phyloP scores from a whole-genome alignment of 2,888 invertebrate species.

The Parthenolecanium corni region DNA sequence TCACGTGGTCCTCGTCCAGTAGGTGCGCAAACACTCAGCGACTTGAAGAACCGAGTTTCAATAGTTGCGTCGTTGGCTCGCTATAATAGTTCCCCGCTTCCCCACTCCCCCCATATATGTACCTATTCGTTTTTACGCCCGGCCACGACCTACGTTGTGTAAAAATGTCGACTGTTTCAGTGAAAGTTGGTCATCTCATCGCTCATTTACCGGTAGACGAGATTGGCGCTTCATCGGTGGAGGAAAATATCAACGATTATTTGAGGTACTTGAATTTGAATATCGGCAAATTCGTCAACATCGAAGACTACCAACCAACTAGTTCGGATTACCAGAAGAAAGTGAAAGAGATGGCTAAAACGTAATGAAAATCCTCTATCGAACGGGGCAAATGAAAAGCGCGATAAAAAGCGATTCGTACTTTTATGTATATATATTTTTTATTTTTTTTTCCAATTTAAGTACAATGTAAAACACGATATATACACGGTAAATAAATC shows the following conservation, averaged over 20 bases:
- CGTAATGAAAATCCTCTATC: no score
- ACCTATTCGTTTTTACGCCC: no score
- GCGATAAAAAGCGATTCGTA: not conserved
- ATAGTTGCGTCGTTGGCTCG: no score
- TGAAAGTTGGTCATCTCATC: conserved; percentile 9
- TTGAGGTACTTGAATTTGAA: conserved; percentile 18
- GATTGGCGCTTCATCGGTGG: conserved; percentile 1
- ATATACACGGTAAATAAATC: not conserved
- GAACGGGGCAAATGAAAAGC: not conserved
- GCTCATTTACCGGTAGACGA: conserved; percentile 10
- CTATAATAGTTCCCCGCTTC: no score
- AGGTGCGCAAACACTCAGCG: no score
- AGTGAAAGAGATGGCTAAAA: not conserved
- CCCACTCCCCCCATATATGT: no score
- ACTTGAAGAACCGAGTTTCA: no score
- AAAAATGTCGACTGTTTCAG: no score
- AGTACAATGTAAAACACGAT: conserved; percentile 2
- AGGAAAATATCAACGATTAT: conserved; percentile 21
- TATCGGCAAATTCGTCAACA: conserved; percentile 12
- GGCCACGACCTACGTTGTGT: no score
- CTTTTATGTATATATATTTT: no score
- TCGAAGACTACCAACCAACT: conserved; percentile 18
- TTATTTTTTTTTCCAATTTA: not conserved
- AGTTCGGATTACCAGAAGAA: conserved; percentile 2
- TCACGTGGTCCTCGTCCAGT: no score